Base-by-base conservation (phyloP, 35 echinoderm and acorn worm species). In the Diadema setosum region DNA sequence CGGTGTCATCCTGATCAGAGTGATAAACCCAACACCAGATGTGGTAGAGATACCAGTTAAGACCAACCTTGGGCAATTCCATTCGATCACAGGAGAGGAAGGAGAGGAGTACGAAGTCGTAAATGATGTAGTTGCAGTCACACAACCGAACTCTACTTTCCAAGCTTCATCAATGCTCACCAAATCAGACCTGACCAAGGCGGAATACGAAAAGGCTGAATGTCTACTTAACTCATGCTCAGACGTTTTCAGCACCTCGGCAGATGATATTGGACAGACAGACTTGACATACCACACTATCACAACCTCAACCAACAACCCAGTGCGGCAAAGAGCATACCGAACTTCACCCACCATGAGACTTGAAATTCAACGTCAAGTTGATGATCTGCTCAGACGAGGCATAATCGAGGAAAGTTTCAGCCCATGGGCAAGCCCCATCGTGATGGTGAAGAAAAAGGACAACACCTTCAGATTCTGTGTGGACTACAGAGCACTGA, bases 361-460 rank as follows among this genome's bases (percentile, higher is more conserved):
- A 69, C 24, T 17, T 45, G 81, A 83, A 21, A 45, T 73, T 2
- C 56, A 84, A 34, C 16, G 41, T 34, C 46, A 93, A 39, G 23
- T 83, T 30, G 78, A 88, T 50, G 48, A 93, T 15, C 48, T 93
- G n/a, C 55, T 92, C 17, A 6, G 83, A 37, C 46, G 58, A 21
- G 85, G 30, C 6, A 80, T 87, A 12, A 82, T 87, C 73, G 52
- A 81, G 56, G 31, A 30, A 16, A 67, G 45, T 56, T 46, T 58
- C 34, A 89, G 81, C 42, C 92, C 92, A 24, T 94, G 86, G 86
- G 81, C 86, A 20, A 49, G 87, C 33, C 86, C 80, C 5, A 63
- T 94, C 24, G 87, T 94, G 15, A 61, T 89, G 82, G 92, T 94
- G 9, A 89, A 74, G 43, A 85, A 94, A 45, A 94, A 80, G 45